These are phyloP conservation scores for Stomatorhinus ivindoensis DNA, from an alignment of 2,113 vertebrate genomes.

Conservation along the genomic window DNA sequence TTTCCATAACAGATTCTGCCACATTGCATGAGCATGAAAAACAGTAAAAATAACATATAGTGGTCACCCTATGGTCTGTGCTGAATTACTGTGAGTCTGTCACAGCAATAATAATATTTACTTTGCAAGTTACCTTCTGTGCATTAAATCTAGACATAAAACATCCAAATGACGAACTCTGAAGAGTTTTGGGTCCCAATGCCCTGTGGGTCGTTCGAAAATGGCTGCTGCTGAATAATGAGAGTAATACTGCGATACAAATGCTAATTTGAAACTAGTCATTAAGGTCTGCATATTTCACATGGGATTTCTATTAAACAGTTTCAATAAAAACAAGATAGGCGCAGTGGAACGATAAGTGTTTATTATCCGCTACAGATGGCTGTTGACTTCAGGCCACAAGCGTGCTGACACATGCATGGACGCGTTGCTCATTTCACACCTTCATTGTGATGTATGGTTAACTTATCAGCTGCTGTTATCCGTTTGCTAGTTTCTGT, in stretches of 20 bases:
- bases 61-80: neutral
- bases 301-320: neutral
- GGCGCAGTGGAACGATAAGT: neutral
- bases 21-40: neutral
- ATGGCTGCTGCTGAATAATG: neutral
- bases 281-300: neutral
- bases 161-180: neutral
- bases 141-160: neutral
- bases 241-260: neutral
- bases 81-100: neutral
- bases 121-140: neutral
- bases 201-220: neutral
- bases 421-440: conserved; percentile 18
- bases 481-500: conserved; percentile 28
- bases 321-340: neutral
- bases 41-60: neutral
- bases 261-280: neutral
- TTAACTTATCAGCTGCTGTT: conserved; percentile 13
- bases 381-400: neutral
- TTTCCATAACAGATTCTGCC: neutral
- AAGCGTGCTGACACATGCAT: neutral
- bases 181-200: neutral
- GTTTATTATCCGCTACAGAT: neutral
- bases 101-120: neutral
- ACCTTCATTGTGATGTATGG: conserved; percentile 23